Percentiles rank a stretch among this genome's conserved stretches.
These are phyloP conservation scores for Saturnia japonica DNA, from an alignment of 2,888 invertebrate species.

Conservation along the genomic window DNA sequence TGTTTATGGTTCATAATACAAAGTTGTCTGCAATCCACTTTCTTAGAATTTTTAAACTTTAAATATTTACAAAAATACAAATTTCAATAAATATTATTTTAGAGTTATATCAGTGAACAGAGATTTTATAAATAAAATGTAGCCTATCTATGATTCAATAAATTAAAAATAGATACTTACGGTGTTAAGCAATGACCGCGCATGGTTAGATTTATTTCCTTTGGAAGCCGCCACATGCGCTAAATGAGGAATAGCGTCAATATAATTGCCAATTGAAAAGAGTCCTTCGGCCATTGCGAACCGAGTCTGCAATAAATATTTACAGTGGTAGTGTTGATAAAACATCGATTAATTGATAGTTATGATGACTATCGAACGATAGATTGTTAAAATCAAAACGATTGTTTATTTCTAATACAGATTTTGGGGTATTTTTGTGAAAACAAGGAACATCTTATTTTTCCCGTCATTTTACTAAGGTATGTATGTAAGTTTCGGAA, in stretches of 20 bases:
- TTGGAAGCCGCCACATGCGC: conserved; percentile 53
- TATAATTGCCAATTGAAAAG: conserved; percentile 37
- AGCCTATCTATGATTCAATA: not conserved
- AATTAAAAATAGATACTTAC: conserved; percentile 26
- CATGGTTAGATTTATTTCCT: conserved; percentile 31
- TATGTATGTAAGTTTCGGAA: no score
- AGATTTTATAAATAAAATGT: no score
- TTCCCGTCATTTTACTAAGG: no score
- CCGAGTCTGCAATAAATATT: conserved; percentile 39
- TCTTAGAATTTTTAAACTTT: not conserved
- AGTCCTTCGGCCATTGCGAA: conserved; percentile 44
- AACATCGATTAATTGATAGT: no score
- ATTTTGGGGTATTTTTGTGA: no score
- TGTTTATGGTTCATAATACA: not conserved
- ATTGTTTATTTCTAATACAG: no score
- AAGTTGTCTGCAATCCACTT: not conserved
- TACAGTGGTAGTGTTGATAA: not conserved
- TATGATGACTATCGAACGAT: no score
- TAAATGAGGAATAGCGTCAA: conserved; percentile 54
- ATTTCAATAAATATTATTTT: no score
- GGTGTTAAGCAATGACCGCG: conserved; percentile 41
- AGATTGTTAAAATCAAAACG: no score
- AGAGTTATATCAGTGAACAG: no score
- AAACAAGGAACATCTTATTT: no score
- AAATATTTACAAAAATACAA: no score